Base-by-base conservation (phyloP, 2,888 invertebrate species). In the Temnothorax ravouxi region DNA sequence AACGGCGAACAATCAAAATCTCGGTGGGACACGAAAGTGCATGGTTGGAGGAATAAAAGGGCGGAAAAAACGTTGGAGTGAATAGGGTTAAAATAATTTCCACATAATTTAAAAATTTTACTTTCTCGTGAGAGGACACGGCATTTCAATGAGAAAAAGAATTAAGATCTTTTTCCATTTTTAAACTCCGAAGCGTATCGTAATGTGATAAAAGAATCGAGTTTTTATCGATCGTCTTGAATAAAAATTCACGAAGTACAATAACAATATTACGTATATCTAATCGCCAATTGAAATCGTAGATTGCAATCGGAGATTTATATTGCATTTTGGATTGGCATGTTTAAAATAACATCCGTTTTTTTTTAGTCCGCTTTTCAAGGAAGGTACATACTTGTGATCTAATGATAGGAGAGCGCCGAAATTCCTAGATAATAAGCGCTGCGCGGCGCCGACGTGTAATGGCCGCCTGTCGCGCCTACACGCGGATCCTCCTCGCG, bases 381-480 rank as follows among this genome's bases (percentile, higher is more conserved):
- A 41, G 13, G n/a, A 54, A 47, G 25, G 50, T 34, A 4, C 64
- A 11, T 15, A 34, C 34, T n/a, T 54, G 38, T 29, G n/a, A 13
- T 56, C 29, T n/a, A 41, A 38, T 4, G 47, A 59, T 8, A 3
- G n/a, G 25, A 56, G 21, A 47, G 44, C 62, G 61, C 81, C 86
- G 80, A 86, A 83, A 87, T 86, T 86, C 83, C 83, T 72, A 59
- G 47, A 79, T 80, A 83, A 52, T 69, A 59, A 69, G 71, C 50
- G 67, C 25, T 79, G 21, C 59, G 47, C 56, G 52, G 50, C 59
- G 38, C 21, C 56, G 81, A 76, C 61, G 71, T 71, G 34, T 85
- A 86, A 86, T 85, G 86, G 82, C 86, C 64, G 77, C 71, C 61
- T 34, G 86, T 52, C 66, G 86, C 82, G 86, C 82, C 86, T 86